Conservation (phyloP, 1,140 invertebrate species). For the Rhopalosiphum padi region DNA sequence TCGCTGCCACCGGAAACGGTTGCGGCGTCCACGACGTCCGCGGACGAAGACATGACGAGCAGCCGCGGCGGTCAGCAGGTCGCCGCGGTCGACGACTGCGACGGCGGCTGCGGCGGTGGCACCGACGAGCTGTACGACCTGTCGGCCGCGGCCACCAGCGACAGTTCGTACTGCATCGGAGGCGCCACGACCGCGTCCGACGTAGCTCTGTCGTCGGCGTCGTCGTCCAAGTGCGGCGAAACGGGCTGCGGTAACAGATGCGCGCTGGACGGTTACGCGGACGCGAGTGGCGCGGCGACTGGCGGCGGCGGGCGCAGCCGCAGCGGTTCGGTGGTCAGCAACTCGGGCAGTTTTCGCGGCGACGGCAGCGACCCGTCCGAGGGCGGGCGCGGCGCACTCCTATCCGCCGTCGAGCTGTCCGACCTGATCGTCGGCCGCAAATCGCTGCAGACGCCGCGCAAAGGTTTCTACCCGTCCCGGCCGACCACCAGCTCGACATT, state of each 20-base stretch:
- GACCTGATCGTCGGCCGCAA: slow-evolving; percentile 78
- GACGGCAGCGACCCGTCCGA: slow-evolving; percentile 85
- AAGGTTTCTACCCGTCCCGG: slow-evolving; percentile 74
- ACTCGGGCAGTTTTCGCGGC: slow-evolving; percentile 78
- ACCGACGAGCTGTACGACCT: slow-evolving; percentile 11
- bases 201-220: not conserved
- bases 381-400: slow-evolving; percentile 71
- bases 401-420: slow-evolving; percentile 81
- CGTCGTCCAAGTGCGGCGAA: slow-evolving; percentile 37
- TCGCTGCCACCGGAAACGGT: not conserved
- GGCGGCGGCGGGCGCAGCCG: slow-evolving; percentile 70
- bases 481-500: slow-evolving; percentile 82
- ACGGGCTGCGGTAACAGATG: not conserved
- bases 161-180: slow-evolving; percentile 17
- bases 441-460: slow-evolving; percentile 60
- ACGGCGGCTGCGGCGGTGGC: not conserved
- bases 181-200: slow-evolving; percentile 1
- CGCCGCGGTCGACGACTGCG: not conserved
- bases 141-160: slow-evolving; percentile 21
- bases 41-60: not conserved
- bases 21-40: not conserved
- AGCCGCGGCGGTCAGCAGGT: not conserved
- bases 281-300: slow-evolving; percentile 66
- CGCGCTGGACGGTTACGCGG: slow-evolving; percentile 1
- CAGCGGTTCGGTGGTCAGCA: slow-evolving; percentile 79